Evolutionary conservation across 2,797 vertebrate genomes (phyloP), one percentile per base, ranked within the genome.

Genomic region (Pangasius krempfi): DNA sequence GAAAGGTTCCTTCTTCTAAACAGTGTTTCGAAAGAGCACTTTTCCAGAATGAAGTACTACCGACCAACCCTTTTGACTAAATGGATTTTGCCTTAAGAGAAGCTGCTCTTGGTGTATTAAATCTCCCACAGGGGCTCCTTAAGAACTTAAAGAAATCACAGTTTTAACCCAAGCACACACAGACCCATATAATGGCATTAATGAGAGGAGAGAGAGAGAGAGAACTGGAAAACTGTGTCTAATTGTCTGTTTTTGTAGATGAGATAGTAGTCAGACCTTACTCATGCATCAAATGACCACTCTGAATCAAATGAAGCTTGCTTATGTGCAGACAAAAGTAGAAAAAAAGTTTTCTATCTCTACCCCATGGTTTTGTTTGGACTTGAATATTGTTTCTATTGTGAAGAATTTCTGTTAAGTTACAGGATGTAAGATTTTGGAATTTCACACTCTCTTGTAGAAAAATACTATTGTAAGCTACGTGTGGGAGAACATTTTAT

Each of bases 41-140:
- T 52, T 72, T 86, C 58, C 81, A 70, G 81, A 90, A 88, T 64
- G 22, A 84, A 47, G 40, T 72, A 90, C 88, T 80, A 82, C 76
- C 84, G 37, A 44, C 33, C 58, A 85, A 86, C 70, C 44, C 73
- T 25, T 89, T 88, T 83, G 72, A 90, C 86, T 85, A 90, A 90
- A 85, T 56, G 79, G 80, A 88, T 88, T 87, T 89, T 86, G 84
- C 87, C 85, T 44, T 54, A 83, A 54, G 22, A 88, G 44, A 88
- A 40, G 70, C 85, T 56, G n/a, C 86, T 89, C 60, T 89, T 85
- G 76, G 86, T 84, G 88, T 54, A 70, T 89, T 88, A 82, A 82
- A 80, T 85, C 76, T 90, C 88, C 90, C 91, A 86, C 14, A 85
- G 89, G 84, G 75, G 76, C 89, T 89, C 86, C 90, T 93, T 93